Conservation (phyloP, 2,888 invertebrate genomes). For the Chirona hameri region DNA sequence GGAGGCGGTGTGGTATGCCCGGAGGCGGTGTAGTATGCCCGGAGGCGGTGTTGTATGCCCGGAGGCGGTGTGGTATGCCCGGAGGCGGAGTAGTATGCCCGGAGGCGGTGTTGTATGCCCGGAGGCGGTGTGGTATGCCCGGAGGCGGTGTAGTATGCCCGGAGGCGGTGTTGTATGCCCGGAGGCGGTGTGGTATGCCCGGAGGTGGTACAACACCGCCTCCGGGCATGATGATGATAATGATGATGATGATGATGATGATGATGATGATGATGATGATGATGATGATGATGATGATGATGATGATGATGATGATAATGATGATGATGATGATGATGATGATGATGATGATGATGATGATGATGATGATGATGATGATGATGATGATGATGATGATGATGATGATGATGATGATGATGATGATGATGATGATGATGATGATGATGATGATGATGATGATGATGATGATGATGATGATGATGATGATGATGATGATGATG, state of each 20-base stretch:
- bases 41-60: too few species aligned
- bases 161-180: too few species aligned
- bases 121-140: too few species aligned
- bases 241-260: slow-evolving; percentile 22
- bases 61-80: too few species aligned
- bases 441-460: slow-evolving; percentile 22
- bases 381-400: slow-evolving; percentile 22
- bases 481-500: neutral
- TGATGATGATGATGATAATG: slow-evolving; percentile 22
- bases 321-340: slow-evolving; percentile 22
- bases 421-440: slow-evolving; percentile 22
- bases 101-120: too few species aligned
- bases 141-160: too few species aligned
- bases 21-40: too few species aligned
- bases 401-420: slow-evolving; percentile 22
- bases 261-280: slow-evolving; percentile 22
- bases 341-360: slow-evolving; percentile 22
- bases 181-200: too few species aligned
- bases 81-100: too few species aligned
- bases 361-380: slow-evolving; percentile 22
- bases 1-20: too few species aligned
- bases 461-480: slow-evolving; percentile 22
- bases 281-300: slow-evolving; percentile 22
- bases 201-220: too few species aligned
- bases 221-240: too few species aligned